Evolutionary conservation across 2,888 invertebrate genomes (phyloP), one percentile per base, ranked within the genome.

Genomic region (Parnassius mnemosyne): DNA sequence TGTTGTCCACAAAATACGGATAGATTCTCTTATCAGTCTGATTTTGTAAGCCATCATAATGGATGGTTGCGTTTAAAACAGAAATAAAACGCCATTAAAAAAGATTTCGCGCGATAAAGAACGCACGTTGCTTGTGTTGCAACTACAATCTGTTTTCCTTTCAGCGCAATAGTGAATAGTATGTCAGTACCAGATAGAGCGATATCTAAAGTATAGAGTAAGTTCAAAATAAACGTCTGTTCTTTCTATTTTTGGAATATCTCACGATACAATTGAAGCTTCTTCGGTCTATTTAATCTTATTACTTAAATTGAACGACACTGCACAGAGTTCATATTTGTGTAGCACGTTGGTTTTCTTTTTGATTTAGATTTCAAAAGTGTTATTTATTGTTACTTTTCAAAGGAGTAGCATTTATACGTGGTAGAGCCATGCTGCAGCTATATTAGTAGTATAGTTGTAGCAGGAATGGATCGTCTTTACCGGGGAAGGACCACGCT

Each of bases 81-180:
- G 34, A 34, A 34, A 34, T 34, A 34, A 34, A 34, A 34, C 34
- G 34, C 34, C 25, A 41, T 20, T n/a, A 49, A 49, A 53, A 53
- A 60, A 41, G 41, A 47, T 1, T 46, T 50, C 16, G 47, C 20
- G 47, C 53, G 46, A 53, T 53, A 53, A 53, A 12, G 10, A 49
- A 46, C 53, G 47, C 47, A 43, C 12, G 63, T 61, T 63, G 59
- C 58, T 64, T 60, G 68, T 67, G 64, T 44, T 65, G 65, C 68
- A 61, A 74, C 51, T 62, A 65, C 69, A 63, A 75, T 75, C 66
- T 64, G 72, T 76, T 75, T 73, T 71, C 69, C 68, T 70, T 69
- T 69, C 70, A 68, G 61, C 59, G 61, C 54, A 67, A 63, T 57
- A 66, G 68, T 16, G 16, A 16, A 16, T 16, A 16, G 16, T 16